Evolutionary conservation across 2,113 vertebrate genomes (phyloP).

Genomic region (Petromus typicus): DNA sequence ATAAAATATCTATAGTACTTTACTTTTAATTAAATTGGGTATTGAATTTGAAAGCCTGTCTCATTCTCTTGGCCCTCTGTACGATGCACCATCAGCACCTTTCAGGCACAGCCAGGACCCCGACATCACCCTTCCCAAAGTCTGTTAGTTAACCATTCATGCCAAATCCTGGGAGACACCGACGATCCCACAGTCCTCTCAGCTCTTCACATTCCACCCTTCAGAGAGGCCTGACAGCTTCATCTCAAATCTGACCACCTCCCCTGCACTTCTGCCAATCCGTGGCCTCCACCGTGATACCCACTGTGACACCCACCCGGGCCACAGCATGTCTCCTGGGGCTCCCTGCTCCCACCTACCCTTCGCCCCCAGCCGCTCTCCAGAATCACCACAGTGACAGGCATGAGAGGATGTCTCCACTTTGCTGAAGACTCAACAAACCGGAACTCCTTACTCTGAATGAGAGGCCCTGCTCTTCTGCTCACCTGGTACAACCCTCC

Average conservation of each 20-base stretch:
- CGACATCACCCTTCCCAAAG: neutral
- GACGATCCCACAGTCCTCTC: neutral
- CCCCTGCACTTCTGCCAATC: neutral
- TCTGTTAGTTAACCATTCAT: too few relatives aligned
- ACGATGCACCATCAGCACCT: neutral
- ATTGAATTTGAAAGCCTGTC: neutral
- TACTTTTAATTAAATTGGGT: neutral
- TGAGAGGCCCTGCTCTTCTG: neutral
- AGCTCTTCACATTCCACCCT: neutral
- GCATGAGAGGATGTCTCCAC: neutral
- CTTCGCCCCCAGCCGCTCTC: neutral
- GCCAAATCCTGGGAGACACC: neutral
- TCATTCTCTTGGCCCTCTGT: neutral
- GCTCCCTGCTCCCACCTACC: neutral
- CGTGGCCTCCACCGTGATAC: accelerated
- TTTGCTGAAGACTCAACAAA: neutral
- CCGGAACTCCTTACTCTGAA: neutral
- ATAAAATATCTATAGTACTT: neutral
- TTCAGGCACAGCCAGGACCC: neutral
- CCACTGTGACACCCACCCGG: neutral
- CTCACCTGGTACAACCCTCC: accelerated
- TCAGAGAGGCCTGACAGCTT: neutral
- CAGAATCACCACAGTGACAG: neutral
- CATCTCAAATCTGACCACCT: accelerated
- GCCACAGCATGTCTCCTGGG: neutral